Conservation (phyloP, 1,140 invertebrate species). For the Ceratina calcarata region DNA sequence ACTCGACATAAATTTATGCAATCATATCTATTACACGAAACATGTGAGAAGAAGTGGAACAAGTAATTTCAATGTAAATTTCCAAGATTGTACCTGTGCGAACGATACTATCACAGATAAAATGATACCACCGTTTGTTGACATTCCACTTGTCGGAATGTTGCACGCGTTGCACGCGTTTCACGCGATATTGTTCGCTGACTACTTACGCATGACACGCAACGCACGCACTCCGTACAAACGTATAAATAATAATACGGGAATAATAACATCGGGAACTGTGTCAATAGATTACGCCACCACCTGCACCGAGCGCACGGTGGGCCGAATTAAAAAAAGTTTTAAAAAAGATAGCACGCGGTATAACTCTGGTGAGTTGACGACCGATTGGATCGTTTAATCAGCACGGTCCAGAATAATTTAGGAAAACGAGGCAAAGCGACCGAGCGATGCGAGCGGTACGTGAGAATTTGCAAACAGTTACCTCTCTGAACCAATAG, state of each 20-base stretch:
- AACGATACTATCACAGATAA: too few species aligned
- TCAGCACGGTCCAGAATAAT: neutral
- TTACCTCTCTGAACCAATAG: neutral
- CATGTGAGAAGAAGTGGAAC: neutral
- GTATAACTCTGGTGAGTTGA: too few species aligned
- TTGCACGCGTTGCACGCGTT: slow-evolving; percentile 20
- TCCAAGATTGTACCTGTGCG: too few species aligned
- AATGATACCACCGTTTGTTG: neutral
- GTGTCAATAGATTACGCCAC: slow-evolving; percentile 13
- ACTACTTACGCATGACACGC: too few species aligned
- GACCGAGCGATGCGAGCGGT: too few species aligned
- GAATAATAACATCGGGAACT: neutral
- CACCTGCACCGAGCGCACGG: neutral
- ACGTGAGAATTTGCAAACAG: neutral
- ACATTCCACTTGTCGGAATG: slow-evolving; percentile 4
- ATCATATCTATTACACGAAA: neutral
- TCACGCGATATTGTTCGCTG: slow-evolving; percentile 10
- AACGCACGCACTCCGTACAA: neutral
- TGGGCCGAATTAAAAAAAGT: neutral
- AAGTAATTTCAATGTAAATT: too few species aligned
- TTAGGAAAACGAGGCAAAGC: neutral
- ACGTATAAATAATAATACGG: slow-evolving; percentile 11
- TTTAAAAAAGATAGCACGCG: neutral
- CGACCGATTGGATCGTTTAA: too few species aligned
- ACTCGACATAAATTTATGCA: neutral